Evolutionary conservation across 30 jellyfish, hydroid and myxozoan genomes (phyloP), one percentile per base, ranked within the genome.

Genomic region (Chironex yamaguchii): DNA sequence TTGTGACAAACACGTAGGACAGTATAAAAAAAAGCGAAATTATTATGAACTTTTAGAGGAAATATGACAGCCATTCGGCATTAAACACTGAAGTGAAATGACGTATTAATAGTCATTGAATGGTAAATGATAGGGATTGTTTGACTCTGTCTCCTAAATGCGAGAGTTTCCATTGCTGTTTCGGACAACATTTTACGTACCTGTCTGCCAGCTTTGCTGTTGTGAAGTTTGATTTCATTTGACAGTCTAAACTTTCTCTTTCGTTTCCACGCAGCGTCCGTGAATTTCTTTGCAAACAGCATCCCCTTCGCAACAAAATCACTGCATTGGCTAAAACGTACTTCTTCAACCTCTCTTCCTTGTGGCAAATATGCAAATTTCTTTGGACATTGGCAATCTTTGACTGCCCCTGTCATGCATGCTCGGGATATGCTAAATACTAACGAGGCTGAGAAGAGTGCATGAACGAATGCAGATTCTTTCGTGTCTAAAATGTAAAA

Each of bases 381-480:
- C 90, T 81, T 81, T 29, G 92, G 86, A 35, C 97, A 89, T 1
- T 81, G 58, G 42, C 97, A 89, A 29, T 90, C 91, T 22, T 82
- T 23, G 22, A 89, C 48, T 3, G 33, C 33, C 3, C 97, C 97
- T 25, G 73, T 76, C 90, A 89, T 69, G 42, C 97, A 89, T 2
- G 92, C 93, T 49, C 86, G 70, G 4, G 97, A 71, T 9, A 89
- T 84, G n/a, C 87, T 30, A 66, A 79, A 88, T 29, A 91, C 91
- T 20, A 89, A 54, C 17, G 97, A 71, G 1, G 97, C 85, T 2
- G 97, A 80, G 66, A 89, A 89, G 48, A 89, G 67, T 2, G 97
- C 97, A 62, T 89, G 97, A 6, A 79, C 97, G 34, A 36, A 89
- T 2, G 97, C 92, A 26, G 97, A 79, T 36, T 89, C 97, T 36